phyloP scores from a whole-genome alignment of 2,888 invertebrate genomes.

The Nephrotoma appendiculata region DNA sequence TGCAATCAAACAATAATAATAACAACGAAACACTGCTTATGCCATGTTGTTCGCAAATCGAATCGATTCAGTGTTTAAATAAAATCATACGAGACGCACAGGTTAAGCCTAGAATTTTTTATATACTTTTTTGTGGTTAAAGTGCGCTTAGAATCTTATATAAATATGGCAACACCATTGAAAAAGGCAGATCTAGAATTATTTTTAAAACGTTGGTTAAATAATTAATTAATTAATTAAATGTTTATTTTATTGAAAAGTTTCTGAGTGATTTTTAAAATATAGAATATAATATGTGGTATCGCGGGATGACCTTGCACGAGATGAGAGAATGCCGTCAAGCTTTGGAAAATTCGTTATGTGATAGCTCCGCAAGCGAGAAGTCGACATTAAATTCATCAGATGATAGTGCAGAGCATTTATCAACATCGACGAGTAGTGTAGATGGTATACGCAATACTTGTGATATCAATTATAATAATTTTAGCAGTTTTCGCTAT shows the following conservation, averaged over 20 bases:
- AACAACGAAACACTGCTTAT: too few species aligned
- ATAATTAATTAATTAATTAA: background rate
- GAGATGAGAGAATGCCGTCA: background rate
- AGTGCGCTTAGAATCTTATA: too few species aligned
- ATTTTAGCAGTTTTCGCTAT: background rate
- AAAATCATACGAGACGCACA: too few species aligned
- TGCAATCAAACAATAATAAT: too few species aligned
- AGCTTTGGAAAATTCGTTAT: background rate
- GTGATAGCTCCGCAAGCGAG: background rate
- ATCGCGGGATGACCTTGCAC: background rate
- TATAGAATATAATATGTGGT: background rate
- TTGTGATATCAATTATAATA: background rate
- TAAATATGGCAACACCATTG: background rate
- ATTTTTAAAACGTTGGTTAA: background rate
- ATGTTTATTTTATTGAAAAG: background rate
- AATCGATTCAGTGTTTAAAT: too few species aligned
- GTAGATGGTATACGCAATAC: background rate
- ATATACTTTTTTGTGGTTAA: too few species aligned
- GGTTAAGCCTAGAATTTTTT: too few species aligned
- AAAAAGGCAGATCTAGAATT: background rate
- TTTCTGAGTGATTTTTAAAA: background rate
- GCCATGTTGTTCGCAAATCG: too few species aligned
- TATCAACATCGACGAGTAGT: background rate
- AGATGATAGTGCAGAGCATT: background rate
- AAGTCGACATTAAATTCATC: background rate